Conservation (phyloP, 2,113 vertebrate species). For the Dendropsophus ebraccatus region DNA sequence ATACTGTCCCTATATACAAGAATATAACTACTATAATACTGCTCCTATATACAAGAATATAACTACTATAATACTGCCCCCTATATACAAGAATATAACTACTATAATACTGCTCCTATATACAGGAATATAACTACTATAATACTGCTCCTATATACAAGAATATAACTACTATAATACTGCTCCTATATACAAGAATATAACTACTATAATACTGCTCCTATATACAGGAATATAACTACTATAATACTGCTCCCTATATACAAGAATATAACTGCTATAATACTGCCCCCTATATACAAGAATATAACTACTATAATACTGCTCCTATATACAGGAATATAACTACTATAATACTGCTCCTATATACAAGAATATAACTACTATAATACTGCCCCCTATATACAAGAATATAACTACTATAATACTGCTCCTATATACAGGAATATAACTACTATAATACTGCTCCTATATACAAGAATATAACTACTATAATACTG, state of each 20-base stretch:
- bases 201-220: not conserved
- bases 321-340: not conserved
- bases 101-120: not conserved
- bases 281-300: slow-evolving; percentile 1
- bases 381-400: slow-evolving; percentile 3
- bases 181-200: not conserved
- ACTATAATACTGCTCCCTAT: not conserved
- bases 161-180: slow-evolving; percentile 2
- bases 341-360: slow-evolving; percentile 8
- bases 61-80: too few species aligned
- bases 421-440: not conserved
- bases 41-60: too few species aligned
- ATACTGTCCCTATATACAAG: too few species aligned
- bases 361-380: slow-evolving; percentile 6
- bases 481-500: slow-evolving; percentile 8
- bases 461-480: slow-evolving; percentile 1
- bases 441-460: slow-evolving; percentile 1
- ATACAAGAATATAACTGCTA: not conserved
- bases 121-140: not conserved
- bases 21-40: too few species aligned
- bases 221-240: slow-evolving; percentile 8
- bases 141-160: not conserved
- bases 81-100: too few species aligned
- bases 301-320: slow-evolving; percentile 12
- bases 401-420: not conserved